Conservation (phyloP, 1,140 invertebrate species). For the Heterodera schachtii region DNA sequence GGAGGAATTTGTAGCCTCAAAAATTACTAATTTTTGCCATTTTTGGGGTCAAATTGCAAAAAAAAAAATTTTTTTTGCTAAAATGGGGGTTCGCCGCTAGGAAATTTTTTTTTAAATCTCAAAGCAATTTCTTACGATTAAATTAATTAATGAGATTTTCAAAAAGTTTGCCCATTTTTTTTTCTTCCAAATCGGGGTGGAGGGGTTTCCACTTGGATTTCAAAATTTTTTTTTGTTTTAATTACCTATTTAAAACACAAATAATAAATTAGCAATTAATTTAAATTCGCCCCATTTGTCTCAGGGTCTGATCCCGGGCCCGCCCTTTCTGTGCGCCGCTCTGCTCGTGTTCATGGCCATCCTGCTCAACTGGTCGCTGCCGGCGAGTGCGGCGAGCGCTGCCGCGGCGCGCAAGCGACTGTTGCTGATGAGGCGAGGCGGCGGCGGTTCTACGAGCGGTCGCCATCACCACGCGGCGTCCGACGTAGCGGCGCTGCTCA, state of each 20-base stretch:
- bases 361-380: slow-evolving; percentile 71
- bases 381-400: no score
- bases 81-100: no score
- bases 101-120: no score
- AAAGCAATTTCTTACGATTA: no score
- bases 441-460: slow-evolving; percentile 10
- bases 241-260: no score
- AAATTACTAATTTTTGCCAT: no score
- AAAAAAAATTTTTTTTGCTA: no score
- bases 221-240: no score
- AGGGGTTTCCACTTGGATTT: no score
- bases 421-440: slow-evolving; percentile 3
- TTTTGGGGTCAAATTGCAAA: no score
- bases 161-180: not conserved
- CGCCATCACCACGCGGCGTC: not conserved
- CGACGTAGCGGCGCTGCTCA: slow-evolving; percentile 15
- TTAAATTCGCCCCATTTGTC: slow-evolving; percentile 19
- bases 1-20: no score
- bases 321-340: slow-evolving; percentile 97
- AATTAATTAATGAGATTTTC: not conserved
- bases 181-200: no score
- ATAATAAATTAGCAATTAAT: slow-evolving; percentile 3
- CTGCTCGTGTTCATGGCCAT: slow-evolving; percentile 92
- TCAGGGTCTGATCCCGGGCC: slow-evolving; percentile 86
- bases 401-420: slow-evolving; percentile 40